Evolutionary conservation across 1,140 invertebrate genomes (phyloP).

Genomic region (Chelonus insularis): DNA sequence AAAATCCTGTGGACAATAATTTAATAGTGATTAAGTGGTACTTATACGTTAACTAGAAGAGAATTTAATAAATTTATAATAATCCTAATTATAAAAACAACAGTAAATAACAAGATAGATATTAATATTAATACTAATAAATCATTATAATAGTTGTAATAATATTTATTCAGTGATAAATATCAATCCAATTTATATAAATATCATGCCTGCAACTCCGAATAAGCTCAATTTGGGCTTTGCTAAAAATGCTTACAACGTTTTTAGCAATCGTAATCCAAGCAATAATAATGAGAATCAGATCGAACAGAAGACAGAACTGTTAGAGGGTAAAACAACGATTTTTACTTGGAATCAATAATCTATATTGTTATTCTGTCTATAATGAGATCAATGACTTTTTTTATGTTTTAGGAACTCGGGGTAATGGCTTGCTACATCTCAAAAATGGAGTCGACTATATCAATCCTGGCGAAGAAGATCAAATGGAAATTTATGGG

Average conservation of each 20-base stretch:
- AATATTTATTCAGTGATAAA: background rate
- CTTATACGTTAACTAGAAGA: too few relatives aligned
- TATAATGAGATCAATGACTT: too few relatives aligned
- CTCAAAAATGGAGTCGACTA: conserved; percentile 60
- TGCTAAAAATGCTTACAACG: conserved; percentile 55
- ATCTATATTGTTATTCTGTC: too few relatives aligned
- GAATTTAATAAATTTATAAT: too few relatives aligned
- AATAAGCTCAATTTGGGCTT: conserved; percentile 56
- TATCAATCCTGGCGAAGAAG: conserved; percentile 69
- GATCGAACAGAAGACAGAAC: conserved; percentile 55
- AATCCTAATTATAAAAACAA: too few relatives aligned
- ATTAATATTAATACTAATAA: too few relatives aligned
- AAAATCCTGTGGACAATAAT: too few relatives aligned
- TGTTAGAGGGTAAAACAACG: conserved; percentile 60
- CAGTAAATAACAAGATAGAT: too few relatives aligned
- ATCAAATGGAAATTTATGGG: conserved; percentile 69
- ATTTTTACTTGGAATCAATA: background rate
- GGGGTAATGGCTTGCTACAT: conserved; percentile 50
- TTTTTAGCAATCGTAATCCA: conserved; percentile 47
- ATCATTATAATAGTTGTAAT: too few relatives aligned
- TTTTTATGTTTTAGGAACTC: conserved; percentile 48
- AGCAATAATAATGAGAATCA: conserved; percentile 46
- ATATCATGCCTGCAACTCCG: conserved; percentile 54
- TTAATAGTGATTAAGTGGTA: too few relatives aligned
- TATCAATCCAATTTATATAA: conserved; percentile 4